Evolutionary conservation across 2,797 vertebrate species (phyloP).

Genomic region (Eulemur coronatus): DNA sequence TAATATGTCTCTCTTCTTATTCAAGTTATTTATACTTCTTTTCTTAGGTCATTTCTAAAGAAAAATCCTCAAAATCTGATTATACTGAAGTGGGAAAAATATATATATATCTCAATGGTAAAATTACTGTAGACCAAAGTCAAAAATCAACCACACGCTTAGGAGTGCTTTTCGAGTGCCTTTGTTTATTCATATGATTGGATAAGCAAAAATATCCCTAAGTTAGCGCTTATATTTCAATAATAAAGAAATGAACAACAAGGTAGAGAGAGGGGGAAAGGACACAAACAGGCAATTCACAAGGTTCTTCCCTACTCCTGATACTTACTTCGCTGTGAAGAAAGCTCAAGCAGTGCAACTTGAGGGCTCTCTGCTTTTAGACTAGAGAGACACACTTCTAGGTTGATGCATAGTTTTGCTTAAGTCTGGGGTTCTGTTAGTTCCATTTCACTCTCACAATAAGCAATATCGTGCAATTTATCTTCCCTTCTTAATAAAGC

Average conservation of each 20-base stretch:
- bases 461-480: background rate
- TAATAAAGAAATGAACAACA: background rate
- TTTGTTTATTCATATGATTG: background rate
- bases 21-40: background rate
- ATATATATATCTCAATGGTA: background rate
- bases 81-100: background rate
- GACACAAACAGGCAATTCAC: background rate
- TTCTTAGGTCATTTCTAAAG: background rate
- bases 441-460: background rate
- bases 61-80: conserved; percentile 32
- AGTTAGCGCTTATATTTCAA: background rate
- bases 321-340: background rate
- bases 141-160: background rate
- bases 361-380: background rate
- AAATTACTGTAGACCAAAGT: background rate
- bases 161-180: background rate
- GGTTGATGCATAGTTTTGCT: background rate
- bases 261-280: background rate
- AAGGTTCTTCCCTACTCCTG: background rate
- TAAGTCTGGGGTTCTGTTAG: background rate
- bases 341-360: background rate
- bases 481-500: background rate
- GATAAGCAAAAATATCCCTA: background rate
- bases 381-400: background rate
- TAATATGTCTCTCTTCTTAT: background rate